Base-by-base conservation (phyloP, 64 coral and sea anemone species). In the Cladopsammia gracilis region DNA sequence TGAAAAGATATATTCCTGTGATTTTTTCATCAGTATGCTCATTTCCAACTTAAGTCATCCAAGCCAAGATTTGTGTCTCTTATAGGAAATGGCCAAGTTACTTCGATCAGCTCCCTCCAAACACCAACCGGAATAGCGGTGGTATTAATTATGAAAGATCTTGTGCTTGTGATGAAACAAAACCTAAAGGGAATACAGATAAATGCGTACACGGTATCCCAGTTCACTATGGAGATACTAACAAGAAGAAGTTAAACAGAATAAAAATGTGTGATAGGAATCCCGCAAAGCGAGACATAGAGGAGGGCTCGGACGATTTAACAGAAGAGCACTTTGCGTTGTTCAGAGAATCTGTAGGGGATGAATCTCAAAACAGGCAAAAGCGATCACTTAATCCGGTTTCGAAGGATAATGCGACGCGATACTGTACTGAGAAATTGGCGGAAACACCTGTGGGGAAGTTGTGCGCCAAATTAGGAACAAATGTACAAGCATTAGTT, bases 401-500 rank as follows among this genome's bases (percentile, higher is more conserved):
- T 61, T 82, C 78, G 9, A 82, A 64, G 34, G 78, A 64, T 1
- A 82, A 82, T 62, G 78, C 58, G 4, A 82, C 78, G 0, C 78
- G 78, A 20, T 82, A 64, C 15, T 82, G 78, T 4, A 23, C 78
- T 62, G 78, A 82, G 14, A 22, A 23, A 46, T 19, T 82, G 26
- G 26, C 59, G 3, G 57, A 82, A 64, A 82, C 78, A 44, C 25
- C 0, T 0, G 57, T 82, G 1, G 78, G 78, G 9, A 81, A 81
- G 56, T 5, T 81, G 78, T 81, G 78, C 16, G 78, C 78, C 3
- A 81, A 81, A 45, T 62, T 81, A 62, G 78, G 78, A 62, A 62
- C 78, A 81, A 62, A 81, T 26, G 56, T 81, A 5, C 78, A 81
- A 81, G 78, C 78, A n/a, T 57, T 81, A 12, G 78, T 81, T 1